Evolutionary conservation across 2,113 vertebrate species (phyloP), one percentile per base, ranked within the genome.

Genomic region (Zosterops japonicus): DNA sequence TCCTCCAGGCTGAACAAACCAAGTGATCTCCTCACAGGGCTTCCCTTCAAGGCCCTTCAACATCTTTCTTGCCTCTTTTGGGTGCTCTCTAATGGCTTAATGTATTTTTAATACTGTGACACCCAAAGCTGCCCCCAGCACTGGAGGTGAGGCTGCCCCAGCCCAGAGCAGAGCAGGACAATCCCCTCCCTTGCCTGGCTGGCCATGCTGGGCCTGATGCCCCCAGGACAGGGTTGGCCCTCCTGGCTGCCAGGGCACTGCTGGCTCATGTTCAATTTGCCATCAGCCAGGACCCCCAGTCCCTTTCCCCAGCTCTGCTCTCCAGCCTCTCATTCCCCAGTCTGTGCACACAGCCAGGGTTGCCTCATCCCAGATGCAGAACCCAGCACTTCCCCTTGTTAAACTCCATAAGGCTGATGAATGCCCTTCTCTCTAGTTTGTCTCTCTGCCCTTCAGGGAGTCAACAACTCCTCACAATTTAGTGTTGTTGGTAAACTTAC

Each of bases 261-360:
- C 83, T 75, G 60, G 46, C 52, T 42, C 25, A 3, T 5, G 25
- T 35, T 21, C 25, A 25, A 1, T 8, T 75, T 49, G 4, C 2
- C 4, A 41, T 10, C 5, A 12, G 3, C 12, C 70, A 50, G 83
- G 25, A 67, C 16, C 8, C 52, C 24, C 50, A 57, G 52, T 24
- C 29, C 23, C 16, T 68, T 42, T 31, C 42, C 0, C 0, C 0
- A 1, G 31, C 2, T 0, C 71, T 68, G 53, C 12, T 27, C 16
- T 77, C 13, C 61, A 76, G 31, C 11, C 6, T 57, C 52, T 59
- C 17, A 5, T 50, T 42, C 2, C 42, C 31, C 31, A 44, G 17
- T 44, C 35, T 31, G 17, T 76, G 46, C 71, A 60, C 36, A 36
- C 36, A 60, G 27, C 44, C 36, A 27, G 44, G 25, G 36, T 11